A percentile compares a stretch with the other conserved stretches of the same genome.
phyloP scores from a whole-genome alignment of 2,113 vertebrate species.

The Triplophysa tibetana region DNA sequence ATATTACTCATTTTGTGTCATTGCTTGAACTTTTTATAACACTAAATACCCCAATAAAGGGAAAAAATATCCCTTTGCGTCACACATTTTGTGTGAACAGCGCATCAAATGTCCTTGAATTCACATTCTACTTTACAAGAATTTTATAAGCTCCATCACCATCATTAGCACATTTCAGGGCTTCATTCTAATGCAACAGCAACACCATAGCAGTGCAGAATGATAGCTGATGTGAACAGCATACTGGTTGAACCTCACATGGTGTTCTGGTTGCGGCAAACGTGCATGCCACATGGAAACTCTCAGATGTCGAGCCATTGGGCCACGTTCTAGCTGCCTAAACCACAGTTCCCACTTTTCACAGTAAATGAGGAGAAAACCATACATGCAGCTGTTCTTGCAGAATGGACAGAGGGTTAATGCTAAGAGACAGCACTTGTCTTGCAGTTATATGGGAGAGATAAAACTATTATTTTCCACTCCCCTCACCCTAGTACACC shows the following conservation, averaged over 20 bases:
- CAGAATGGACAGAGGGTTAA: conserved; percentile 45
- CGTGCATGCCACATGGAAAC: conserved; percentile 46
- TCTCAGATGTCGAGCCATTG: conserved; percentile 57
- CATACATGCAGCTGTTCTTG: conserved; percentile 71
- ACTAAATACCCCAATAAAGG: too few relatives aligned
- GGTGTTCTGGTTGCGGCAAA: conserved; percentile 62
- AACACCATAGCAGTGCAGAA: neutral
- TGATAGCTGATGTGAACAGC: conserved; percentile 7
- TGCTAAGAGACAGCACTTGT: conserved; percentile 37
- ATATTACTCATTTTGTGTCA: too few relatives aligned
- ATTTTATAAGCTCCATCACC: neutral
- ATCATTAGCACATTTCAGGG: neutral
- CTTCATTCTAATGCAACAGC: neutral
- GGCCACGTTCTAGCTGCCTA: conserved; percentile 60
- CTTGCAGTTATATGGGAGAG: conserved; percentile 21
- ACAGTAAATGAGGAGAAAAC: conserved; percentile 57
- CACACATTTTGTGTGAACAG: too few relatives aligned
- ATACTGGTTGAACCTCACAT: conserved; percentile 54
- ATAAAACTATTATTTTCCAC: conserved; percentile 23
- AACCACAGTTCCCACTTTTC: conserved; percentile 61
- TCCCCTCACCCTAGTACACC: neutral
- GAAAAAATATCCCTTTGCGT: too few relatives aligned
- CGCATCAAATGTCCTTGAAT: too few relatives aligned
- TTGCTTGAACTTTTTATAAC: too few relatives aligned
- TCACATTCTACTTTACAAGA: neutral